These are phyloP conservation scores for Anisognathus igniventris DNA, from an alignment of 2,797 vertebrate genomes.

Conservation along the genomic window DNA sequence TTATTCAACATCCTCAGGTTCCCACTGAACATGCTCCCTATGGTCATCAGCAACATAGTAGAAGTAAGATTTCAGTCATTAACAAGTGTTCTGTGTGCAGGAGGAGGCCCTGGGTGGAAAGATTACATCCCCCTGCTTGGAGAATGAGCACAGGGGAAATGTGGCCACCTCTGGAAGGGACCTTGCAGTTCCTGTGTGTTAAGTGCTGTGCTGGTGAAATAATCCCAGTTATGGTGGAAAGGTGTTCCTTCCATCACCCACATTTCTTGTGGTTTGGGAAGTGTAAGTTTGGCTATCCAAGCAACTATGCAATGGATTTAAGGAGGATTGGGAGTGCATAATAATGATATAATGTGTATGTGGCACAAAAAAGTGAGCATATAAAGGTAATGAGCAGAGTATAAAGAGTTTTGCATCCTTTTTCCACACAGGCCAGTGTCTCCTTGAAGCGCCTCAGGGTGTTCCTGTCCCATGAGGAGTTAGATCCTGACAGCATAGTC, in stretches of 20 bases:
- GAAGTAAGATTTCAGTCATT: constrained; percentile 75
- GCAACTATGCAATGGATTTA: not conserved
- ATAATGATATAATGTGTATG: not conserved
- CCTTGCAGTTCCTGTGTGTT: not conserved
- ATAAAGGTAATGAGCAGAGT: not conserved
- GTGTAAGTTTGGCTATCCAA: not conserved
- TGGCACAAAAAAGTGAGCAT: not conserved
- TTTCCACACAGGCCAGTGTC: constrained; percentile 84
- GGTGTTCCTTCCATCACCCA: not conserved
- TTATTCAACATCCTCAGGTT: constrained; percentile 91
- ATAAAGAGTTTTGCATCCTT: not conserved
- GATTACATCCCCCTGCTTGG: not conserved
- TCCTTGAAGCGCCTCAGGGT: constrained; percentile 90
- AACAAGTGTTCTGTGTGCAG: not conserved
- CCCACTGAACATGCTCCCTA: constrained; percentile 85
- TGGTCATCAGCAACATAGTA: constrained; percentile 97
- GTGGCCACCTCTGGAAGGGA: not conserved
- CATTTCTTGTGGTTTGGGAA: not conserved
- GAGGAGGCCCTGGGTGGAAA: not conserved
- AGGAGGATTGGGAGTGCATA: not conserved
- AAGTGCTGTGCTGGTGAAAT: not conserved
- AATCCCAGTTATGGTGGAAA: too few species aligned
- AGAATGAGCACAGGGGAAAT: not conserved
- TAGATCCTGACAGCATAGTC: constrained; percentile 85
- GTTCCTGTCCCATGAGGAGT: constrained; percentile 93